Base-by-base conservation (phyloP, 2,888 invertebrate genomes). In the Pteria penguin region DNA sequence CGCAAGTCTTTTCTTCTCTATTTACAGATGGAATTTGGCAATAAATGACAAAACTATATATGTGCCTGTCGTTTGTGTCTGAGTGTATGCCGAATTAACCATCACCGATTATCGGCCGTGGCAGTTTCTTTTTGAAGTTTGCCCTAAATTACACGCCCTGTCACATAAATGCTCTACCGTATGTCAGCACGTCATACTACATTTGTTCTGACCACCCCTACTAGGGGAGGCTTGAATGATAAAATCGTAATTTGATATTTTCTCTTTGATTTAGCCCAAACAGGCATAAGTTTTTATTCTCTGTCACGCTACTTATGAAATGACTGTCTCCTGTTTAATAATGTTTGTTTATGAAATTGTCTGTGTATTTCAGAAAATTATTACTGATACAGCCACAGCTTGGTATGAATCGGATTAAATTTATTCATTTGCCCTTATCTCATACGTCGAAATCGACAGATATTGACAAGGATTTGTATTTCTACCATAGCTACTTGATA, bases 131-230 rank as follows among this genome's bases (percentile, higher is more conserved):
- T 76, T 77, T 77, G 76, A 77, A 65, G 76, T 77, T 67, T 57
- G 70, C 52, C n/a, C 73, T 77, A 77, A 72, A 77, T 73, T 72
- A 69, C 61, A 70, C 52, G 63, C 69, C 69, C 60, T 73, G 76
- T 73, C 76, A 77, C 69, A 65, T 77, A 72, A 77, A 77, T 77
- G 63, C 67, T 69, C 69, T 61, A 61, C 36, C 58, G 54, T 65
- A 60, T 77, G 76, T 77, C 76, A 77, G 36, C 76, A 60, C 76
- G 73, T 77, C 73, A 62, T 32, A 52, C 60, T 69, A 69, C 61
- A 77, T 77, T 77, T 73, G 69, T 75, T 70, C 57, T 70, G 75
- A 75, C 75, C 75, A 75, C 69, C 75, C 75, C 75, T 74, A 65
- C 62, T 54, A 62, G 69, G 62, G 36, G 69, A 63, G 32, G 63